These are phyloP conservation scores for Tachysurus fulvidraco DNA, from an alignment of 2,113 vertebrate genomes.

Conservation along the genomic window DNA sequence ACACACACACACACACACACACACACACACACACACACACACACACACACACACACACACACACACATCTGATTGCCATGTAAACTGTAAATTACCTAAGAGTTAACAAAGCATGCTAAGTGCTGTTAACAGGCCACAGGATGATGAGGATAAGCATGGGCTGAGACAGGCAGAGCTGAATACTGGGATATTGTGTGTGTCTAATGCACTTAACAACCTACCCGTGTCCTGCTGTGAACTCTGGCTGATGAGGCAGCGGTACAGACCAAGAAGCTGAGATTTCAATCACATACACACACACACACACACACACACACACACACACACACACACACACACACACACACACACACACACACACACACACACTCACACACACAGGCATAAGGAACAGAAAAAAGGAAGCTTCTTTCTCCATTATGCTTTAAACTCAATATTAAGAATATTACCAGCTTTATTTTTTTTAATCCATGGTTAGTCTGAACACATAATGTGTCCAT, in stretches of 20 bases:
- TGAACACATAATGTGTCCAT: background rate
- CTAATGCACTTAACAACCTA: conserved; percentile 57
- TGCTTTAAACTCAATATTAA: background rate
- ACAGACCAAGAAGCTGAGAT: conserved; percentile 10
- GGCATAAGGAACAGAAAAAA: background rate
- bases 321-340: background rate
- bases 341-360: background rate
- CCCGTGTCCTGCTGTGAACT: conserved; percentile 41
- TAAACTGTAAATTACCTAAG: conserved; percentile 36
- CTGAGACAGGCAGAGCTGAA: conserved; percentile 47
- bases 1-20: conserved; percentile 9
- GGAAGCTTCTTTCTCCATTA: background rate
- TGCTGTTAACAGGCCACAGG: conserved; percentile 25
- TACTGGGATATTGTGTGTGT: conserved; percentile 53
- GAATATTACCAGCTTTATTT: background rate
- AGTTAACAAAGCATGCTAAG: conserved; percentile 45
- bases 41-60: conserved; percentile 26
- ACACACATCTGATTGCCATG: background rate
- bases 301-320: background rate
- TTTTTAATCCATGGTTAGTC: background rate
- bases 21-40: conserved; percentile 16
- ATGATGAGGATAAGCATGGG: conserved; percentile 32
- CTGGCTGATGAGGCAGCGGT: background rate
- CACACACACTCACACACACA: background rate
- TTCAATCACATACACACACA: background rate